These are phyloP conservation scores for Callipepla squamata DNA, from an alignment of 2,113 vertebrate genomes.

Conservation along the genomic window DNA sequence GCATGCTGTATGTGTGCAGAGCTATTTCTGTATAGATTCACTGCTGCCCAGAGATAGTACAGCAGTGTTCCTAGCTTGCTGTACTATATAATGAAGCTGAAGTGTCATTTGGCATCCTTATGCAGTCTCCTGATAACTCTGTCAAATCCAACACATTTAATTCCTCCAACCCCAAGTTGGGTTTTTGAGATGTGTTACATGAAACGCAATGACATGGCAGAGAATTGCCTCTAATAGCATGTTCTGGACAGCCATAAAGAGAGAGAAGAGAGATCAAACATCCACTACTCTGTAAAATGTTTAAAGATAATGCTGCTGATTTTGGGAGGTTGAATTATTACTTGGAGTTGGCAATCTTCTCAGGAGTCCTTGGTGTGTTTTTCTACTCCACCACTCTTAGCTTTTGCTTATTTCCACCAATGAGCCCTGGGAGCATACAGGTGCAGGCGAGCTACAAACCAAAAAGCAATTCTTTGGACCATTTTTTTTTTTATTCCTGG, in stretches of 20 bases:
- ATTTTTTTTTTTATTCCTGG: not conserved
- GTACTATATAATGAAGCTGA: not conserved
- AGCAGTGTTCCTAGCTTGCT: not conserved
- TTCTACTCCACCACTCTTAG: not conserved
- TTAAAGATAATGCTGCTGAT: not conserved
- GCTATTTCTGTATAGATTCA: not conserved
- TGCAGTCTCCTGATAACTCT: fast-evolving
- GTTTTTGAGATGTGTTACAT: not conserved
- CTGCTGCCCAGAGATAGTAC: not conserved
- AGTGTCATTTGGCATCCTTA: not conserved
- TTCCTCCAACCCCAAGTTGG: not conserved
- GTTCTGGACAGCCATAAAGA: not conserved
- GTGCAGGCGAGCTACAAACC: not conserved
- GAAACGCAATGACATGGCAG: not conserved
- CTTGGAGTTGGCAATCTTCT: not conserved
- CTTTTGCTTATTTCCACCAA: not conserved
- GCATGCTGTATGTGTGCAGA: not conserved
- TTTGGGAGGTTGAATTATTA: fast-evolving
- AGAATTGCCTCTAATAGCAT: not conserved
- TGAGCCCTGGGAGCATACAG: fast-evolving
- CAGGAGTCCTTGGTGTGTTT: not conserved
- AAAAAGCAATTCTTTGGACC: not conserved
- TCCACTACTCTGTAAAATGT: not conserved
- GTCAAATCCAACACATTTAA: not conserved
- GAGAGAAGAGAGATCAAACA: not conserved